phyloP scores from a whole-genome alignment of 2,888 invertebrate species.

The Ferrisia virgata region DNA sequence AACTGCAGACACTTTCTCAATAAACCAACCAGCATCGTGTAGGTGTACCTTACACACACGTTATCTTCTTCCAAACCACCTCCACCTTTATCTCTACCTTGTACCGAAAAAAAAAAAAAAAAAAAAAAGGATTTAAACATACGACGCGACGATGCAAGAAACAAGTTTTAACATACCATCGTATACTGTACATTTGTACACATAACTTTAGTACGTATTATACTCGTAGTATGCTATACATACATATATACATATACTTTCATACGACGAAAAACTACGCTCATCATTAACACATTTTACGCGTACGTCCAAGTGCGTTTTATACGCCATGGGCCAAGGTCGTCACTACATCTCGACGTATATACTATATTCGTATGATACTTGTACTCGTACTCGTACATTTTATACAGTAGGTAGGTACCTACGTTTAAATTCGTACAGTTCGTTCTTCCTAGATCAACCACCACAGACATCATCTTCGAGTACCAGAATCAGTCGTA shows the following conservation, averaged over 20 bases:
- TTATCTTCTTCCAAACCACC: not conserved
- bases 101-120: not conserved
- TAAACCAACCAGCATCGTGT: not conserved
- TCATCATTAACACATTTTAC: constrained; percentile 30
- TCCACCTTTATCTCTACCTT: not conserved
- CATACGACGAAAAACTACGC: not conserved
- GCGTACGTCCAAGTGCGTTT: constrained; percentile 6
- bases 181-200: not conserved
- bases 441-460: not conserved
- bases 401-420: too few species aligned
- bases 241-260: not conserved
- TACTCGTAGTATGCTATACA: too few species aligned
- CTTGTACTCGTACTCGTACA: too few species aligned
- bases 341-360: constrained; percentile 5
- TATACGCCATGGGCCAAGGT: constrained; percentile 18
- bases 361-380: too few species aligned
- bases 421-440: not conserved
- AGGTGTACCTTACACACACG: not conserved
- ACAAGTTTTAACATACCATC: not conserved
- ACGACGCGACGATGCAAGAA: not conserved
- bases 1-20: not conserved
- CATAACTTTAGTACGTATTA: too few species aligned
- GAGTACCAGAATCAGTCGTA: not conserved
- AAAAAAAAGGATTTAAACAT: too few species aligned
- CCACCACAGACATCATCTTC: not conserved